Base-by-base conservation (phyloP, 2,797 vertebrate genomes). In the Argyrosomus regius region DNA sequence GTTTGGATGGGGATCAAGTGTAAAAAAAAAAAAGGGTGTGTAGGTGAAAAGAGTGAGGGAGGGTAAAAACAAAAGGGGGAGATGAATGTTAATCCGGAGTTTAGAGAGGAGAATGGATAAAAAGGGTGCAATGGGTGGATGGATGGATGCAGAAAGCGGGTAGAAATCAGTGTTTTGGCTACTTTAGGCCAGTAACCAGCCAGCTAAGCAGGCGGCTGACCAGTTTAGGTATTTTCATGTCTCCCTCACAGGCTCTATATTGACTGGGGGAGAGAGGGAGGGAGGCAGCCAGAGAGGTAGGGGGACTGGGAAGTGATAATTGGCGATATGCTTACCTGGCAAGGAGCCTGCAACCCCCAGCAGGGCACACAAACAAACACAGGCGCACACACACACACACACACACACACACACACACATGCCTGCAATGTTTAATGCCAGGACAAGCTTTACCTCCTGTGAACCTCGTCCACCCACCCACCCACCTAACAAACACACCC, bases 271-370 rank as follows among this genome's bases (percentile, higher is more conserved):
- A 18, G 65, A 26, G 53, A 18, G 28, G 41, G 64, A 58, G 65
- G 58, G 71, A 61, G 70, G 54, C 57, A 62, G 69, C 16, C 43
- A 52, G 75, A 63, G 66, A 63, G 62, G 54, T 4, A 57, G 84
- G 81, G 84, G 77, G 82, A 86, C 87, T 88, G 92, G 87, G 85
- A 93, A 86, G 94, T 95, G 95, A 93, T 96, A 96, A 96, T 95
- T 96, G 94, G 92, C 83, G 91, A 91, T 93, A 92, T 92, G 90
- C 93, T 95, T 93, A 95, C 92, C 90, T 94, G 92, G 93, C 94
- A 63, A 85, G 78, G 86, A 92, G 87, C 91, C 92, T 88, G 84
- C 91, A 90, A 91, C 81, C 82, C 87, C 77, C 83, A 88, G 75
- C 85, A 84, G 80, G 82, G 75, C 86, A 81, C 78, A 75, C 77